Evolutionary conservation across 1,140 invertebrate species (phyloP), one percentile per base, ranked within the genome.

Genomic region (Drosophila equinoxialis): DNA sequence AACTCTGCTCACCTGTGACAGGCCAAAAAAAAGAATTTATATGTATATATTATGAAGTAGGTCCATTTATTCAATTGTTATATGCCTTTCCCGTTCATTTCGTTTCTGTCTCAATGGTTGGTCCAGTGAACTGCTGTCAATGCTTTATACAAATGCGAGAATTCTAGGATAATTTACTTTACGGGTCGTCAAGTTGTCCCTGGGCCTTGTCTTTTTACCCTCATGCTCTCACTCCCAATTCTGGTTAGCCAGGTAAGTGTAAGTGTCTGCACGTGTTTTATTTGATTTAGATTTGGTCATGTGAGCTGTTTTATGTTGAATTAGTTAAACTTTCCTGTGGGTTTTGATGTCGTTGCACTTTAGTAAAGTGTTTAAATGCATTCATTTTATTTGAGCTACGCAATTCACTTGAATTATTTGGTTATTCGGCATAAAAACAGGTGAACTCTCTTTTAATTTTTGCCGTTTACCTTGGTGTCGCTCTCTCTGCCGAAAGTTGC

Each of bases 261-360:
- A 64, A 13, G 10, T 20, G 68, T 72, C 76, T 72, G 65, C 80
- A 69, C 68, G 75, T 67, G 80, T 37, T 67, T 23, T n/a, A 64
- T 17, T 41, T 61, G 45, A 67, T 45, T 48, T 66, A 41, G 30
- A 1, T 35, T 61, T 39, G 33, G 5, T 4, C 61, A 37, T 14
- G 26, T 33, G 41, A 17, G 10, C 30, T 30, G 6, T 30, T 30
- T 30, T 4, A 4, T 4, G 23, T 26, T 4, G 23, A 26, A 26
- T 26, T 26, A 4, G 2, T 3, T 3, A 4, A 26, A 26, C 23
- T 26, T 26, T 26, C 3, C 23, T 26, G 23, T 26, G 23, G 23
- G 3, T 26, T 3, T 2, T 30, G 30, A 30, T 3, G 30, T 30
- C 30, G 6, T 6, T 30, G 30, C 1, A 30, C 26, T 26, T 26